Evolutionary conservation across 2,888 invertebrate species (phyloP).

Genomic region (Melieria omissa): DNA sequence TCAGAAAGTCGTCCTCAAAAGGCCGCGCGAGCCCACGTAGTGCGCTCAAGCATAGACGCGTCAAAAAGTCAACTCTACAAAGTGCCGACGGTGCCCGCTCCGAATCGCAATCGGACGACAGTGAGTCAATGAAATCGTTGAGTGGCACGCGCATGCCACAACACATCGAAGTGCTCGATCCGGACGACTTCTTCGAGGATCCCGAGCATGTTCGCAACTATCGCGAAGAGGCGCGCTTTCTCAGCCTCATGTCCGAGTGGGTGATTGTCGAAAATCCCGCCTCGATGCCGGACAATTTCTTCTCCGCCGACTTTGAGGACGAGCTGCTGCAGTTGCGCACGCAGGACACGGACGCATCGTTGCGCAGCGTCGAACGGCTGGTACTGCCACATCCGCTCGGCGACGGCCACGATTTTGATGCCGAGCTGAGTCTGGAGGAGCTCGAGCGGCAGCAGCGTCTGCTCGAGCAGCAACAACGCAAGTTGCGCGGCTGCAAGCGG

Average conservation of each 20-base stretch:
- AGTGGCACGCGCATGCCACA: conserved; percentile 33
- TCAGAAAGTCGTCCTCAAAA: conserved; percentile 74
- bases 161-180: conserved; percentile 59
- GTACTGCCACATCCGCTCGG: neutral
- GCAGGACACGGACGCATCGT: conserved; percentile 8
- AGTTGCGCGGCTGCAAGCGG: conserved; percentile 8
- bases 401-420: neutral
- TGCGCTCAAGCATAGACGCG: conserved; percentile 37
- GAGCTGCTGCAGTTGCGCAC: conserved; percentile 52
- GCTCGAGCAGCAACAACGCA: neutral
- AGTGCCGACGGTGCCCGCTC: neutral
- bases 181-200: conserved; percentile 65
- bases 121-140: conserved; percentile 45
- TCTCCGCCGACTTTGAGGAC: conserved; percentile 64
- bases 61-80: conserved; percentile 29
- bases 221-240: conserved; percentile 60
- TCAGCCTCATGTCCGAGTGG: conserved; percentile 64
- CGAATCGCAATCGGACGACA: neutral
- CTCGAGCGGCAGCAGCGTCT: too few relatives aligned
- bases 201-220: conserved; percentile 64
- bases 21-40: conserved; percentile 68
- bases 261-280: conserved; percentile 60
- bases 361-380: neutral
- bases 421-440: too few relatives aligned
- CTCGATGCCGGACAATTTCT: conserved; percentile 52